Conservation (phyloP, 2,113 vertebrate species). For the Glaucomys volans region DNA sequence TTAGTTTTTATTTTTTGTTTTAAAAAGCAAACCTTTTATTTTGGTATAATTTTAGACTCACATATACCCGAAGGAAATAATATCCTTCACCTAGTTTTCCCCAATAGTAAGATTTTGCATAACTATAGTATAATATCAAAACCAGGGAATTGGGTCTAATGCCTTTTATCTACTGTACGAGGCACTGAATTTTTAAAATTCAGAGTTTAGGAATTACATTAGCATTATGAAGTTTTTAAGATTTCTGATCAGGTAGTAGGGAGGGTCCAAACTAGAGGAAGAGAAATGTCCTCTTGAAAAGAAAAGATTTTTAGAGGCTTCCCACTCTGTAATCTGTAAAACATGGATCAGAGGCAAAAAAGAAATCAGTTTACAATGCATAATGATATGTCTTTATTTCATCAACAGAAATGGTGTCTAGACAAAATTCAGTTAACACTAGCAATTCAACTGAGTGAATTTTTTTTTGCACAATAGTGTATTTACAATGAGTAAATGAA, state of each 20-base stretch:
- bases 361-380: constrained; percentile 88
- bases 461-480: constrained; percentile 97
- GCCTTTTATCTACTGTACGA: background rate
- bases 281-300: background rate
- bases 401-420: constrained; percentile 99
- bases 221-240: background rate
- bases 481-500: constrained; percentile 98
- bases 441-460: constrained; percentile 98
- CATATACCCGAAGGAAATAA: background rate
- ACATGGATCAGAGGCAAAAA: constrained; percentile 66
- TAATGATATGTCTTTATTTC: constrained; percentile 99
- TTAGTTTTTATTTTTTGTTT: background rate
- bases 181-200: constrained; percentile 30
- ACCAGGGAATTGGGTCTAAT: background rate
- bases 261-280: background rate
- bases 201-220: background rate
- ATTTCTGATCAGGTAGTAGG: constrained; percentile 43
- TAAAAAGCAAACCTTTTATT: background rate
- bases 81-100: background rate
- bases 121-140: background rate
- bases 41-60: background rate
- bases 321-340: background rate
- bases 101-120: background rate
- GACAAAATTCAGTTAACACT: constrained; percentile 99
- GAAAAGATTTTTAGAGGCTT: rapidly evolving